Percentiles rank a stretch among this genome's conserved stretches.
These are phyloP conservation scores for Drosophila sucinea DNA, from an alignment of 1,140 invertebrate species.

Conservation along the genomic window DNA sequence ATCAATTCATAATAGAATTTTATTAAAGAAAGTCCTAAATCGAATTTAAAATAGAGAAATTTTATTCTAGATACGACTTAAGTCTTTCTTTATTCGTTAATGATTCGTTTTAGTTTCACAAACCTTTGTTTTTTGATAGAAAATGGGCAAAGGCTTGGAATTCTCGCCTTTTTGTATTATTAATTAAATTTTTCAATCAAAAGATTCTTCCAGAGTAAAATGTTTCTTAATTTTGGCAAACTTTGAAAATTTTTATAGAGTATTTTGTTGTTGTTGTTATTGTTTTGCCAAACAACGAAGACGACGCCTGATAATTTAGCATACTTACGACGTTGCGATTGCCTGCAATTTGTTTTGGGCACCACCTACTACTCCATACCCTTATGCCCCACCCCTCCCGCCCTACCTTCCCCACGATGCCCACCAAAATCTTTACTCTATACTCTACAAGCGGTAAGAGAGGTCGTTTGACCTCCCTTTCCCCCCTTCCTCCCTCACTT, in stretches of 20 bases:
- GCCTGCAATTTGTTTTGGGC: constrained; percentile 78
- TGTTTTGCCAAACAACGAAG: constrained; percentile 42
- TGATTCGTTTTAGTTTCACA: too few species aligned
- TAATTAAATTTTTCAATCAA: too few species aligned
- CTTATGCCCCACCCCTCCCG: neutral
- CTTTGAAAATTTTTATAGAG: neutral
- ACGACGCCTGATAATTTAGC: constrained; percentile 75
- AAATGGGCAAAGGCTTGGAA: too few species aligned
- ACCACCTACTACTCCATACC: constrained; percentile 70
- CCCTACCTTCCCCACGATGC: neutral
- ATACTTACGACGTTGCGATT: constrained; percentile 75
- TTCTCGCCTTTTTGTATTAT: too few species aligned
- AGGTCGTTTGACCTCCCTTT: constrained; percentile 52
- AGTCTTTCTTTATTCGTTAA: too few species aligned
- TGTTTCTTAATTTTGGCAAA: neutral
- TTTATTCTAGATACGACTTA: too few species aligned
- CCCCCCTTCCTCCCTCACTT: neutral
- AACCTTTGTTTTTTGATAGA: too few species aligned
- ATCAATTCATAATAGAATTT: too few species aligned
- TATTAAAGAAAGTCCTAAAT: too few species aligned
- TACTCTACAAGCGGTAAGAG: constrained; percentile 58
- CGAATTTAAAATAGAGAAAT: too few species aligned
- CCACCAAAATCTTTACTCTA: constrained; percentile 22
- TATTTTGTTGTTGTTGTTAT: constrained; percentile 8
- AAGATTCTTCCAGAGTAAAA: too few species aligned